Conservation (phyloP, 2,797 vertebrate species). For the Pelochelys cantorii region DNA sequence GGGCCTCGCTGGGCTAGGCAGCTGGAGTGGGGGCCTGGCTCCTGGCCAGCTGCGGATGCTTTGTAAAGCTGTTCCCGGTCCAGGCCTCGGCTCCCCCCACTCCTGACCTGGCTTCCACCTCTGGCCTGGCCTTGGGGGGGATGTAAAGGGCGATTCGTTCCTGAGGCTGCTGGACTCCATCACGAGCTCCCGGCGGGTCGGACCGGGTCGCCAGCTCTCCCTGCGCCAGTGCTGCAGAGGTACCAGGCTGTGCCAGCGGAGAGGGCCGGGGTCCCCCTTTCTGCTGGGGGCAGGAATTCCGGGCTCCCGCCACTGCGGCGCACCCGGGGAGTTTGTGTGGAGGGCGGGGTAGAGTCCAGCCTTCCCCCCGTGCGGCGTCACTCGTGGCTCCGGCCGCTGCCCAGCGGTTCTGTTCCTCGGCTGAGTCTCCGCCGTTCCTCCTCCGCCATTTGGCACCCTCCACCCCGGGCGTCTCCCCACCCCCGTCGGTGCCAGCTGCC, state of each 20-base stretch:
- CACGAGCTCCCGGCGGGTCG: not conserved
- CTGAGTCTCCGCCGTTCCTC: not conserved
- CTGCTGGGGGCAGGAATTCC: no score
- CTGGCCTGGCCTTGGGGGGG: not conserved
- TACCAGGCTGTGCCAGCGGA: not conserved
- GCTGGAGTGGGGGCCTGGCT: no score
- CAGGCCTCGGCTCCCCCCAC: not conserved
- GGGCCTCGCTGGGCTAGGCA: no score
- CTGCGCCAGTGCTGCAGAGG: not conserved
- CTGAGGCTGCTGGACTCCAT: no score
- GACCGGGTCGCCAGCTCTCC: accelerated
- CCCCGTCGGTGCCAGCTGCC: not conserved
- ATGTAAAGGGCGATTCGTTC: not conserved
- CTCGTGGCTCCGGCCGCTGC: not conserved
- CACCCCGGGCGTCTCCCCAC: conserved; percentile 59
- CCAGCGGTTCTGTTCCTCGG: not conserved
- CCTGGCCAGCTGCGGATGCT: not conserved
- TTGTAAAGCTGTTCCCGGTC: not conserved
- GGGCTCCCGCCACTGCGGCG: no score
- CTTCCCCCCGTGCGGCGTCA: no score
- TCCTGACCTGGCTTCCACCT: not conserved
- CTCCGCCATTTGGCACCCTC: not conserved
- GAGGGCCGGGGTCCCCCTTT: no score
- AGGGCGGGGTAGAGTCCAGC: not conserved
- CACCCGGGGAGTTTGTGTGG: no score